Evolutionary conservation across 2,797 vertebrate genomes (phyloP).

Genomic region (Esox lucius): DNA sequence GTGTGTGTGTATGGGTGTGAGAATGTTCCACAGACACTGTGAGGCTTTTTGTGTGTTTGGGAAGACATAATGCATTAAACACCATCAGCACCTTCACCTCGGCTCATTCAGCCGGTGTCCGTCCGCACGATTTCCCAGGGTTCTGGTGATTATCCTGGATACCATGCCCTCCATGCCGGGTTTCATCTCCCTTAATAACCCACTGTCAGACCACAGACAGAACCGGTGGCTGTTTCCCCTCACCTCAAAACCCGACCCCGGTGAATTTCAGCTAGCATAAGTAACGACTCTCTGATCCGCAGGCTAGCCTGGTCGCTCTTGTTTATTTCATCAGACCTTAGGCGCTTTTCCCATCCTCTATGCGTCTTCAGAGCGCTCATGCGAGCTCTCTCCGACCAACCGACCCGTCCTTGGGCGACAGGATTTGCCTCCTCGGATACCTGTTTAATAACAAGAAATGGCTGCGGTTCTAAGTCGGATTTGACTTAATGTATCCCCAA

Average conservation of each 20-base stretch:
- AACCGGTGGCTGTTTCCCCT: constrained; percentile 83
- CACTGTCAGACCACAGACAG: constrained; percentile 31
- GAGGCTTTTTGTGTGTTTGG: background rate
- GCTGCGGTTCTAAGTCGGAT: constrained; percentile 76
- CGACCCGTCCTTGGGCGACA: constrained; percentile 88
- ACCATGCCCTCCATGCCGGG: constrained; percentile 38
- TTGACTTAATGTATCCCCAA: constrained; percentile 93
- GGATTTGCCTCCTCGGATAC: constrained; percentile 76
- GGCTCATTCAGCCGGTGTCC: background rate
- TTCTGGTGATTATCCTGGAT: constrained; percentile 31
- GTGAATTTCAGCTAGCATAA: constrained; percentile 89
- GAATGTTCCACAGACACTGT: background rate
- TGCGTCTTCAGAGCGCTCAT: constrained; percentile 67
- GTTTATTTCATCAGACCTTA: constrained; percentile 97
- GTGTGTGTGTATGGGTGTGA: background rate
- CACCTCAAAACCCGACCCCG: constrained; percentile 78
- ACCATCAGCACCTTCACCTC: background rate
- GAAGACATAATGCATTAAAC: background rate
- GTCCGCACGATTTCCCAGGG: background rate
- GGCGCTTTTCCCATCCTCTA: constrained; percentile 83
- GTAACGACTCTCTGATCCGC: constrained; percentile 74
- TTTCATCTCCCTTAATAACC: constrained; percentile 35
- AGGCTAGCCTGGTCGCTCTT: constrained; percentile 74
- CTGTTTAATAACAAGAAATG: constrained; percentile 81
- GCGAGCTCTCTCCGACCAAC: constrained; percentile 68